A percentile compares a stretch with the other conserved stretches of the same genome.
These are phyloP conservation scores for Heliconius hermathena DNA, from an alignment of 1,140 invertebrate genomes.

Conservation along the genomic window DNA sequence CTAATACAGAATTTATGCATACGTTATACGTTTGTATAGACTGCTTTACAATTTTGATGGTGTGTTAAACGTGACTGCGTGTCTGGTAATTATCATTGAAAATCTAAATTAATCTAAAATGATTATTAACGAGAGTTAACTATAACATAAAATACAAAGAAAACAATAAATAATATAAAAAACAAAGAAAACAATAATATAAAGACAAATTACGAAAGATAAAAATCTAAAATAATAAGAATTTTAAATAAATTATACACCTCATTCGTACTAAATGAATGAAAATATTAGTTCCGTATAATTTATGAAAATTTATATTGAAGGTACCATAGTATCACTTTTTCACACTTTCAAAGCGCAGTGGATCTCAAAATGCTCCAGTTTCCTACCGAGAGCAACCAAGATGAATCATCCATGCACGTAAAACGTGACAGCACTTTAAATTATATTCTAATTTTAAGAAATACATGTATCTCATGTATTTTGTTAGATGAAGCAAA, in stretches of 20 bases:
- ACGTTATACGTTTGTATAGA: not conserved
- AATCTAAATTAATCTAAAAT: too few species aligned
- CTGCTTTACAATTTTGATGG: not conserved
- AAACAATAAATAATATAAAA: not conserved
- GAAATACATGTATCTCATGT: not conserved
- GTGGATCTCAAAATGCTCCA: not conserved
- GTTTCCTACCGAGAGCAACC: not conserved
- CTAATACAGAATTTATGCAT: not conserved
- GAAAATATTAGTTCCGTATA: not conserved
- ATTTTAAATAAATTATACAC: not conserved
- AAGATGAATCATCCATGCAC: slow-evolving; percentile 23
- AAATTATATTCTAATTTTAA: slow-evolving; percentile 17
- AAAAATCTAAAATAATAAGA: not conserved
- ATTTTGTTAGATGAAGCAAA: slow-evolving; percentile 4
- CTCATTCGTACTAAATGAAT: not conserved
- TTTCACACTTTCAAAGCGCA: not conserved
- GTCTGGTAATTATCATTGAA: not conserved
- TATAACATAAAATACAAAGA: not conserved
- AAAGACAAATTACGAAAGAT: not conserved
- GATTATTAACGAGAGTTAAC: too few species aligned
- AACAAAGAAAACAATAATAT: not conserved
- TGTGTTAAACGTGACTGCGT: not conserved
- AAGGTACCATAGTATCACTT: not conserved
- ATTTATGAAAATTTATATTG: not conserved
- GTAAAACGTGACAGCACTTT: slow-evolving; percentile 23